Conservation (phyloP, 2,888 invertebrate genomes). For the Oscheius myriophilus region DNA sequence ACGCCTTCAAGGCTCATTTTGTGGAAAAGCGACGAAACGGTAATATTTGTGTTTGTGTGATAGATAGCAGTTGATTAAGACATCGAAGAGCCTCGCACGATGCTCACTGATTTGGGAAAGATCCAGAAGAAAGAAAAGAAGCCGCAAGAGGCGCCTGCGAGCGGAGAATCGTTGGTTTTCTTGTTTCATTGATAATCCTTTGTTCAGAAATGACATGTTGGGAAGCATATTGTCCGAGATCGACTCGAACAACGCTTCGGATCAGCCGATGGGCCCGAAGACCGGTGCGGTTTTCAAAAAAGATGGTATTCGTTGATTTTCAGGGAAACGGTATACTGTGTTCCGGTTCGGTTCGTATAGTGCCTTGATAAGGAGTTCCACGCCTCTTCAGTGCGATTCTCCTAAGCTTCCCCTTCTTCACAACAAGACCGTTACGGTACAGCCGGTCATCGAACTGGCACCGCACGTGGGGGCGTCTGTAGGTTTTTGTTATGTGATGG, state of each 20-base stretch:
- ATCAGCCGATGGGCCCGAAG: neutral
- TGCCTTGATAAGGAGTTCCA: slow-evolving; percentile 21
- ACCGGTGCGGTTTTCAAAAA: too few species aligned
- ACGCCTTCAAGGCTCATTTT: slow-evolving; percentile 5
- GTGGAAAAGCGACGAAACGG: slow-evolving; percentile 6
- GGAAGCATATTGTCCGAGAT: neutral
- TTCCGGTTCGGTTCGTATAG: slow-evolving; percentile 14
- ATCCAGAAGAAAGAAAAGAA: too few species aligned
- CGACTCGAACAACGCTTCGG: too few species aligned
- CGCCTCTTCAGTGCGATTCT: slow-evolving; percentile 4
- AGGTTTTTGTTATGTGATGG: neutral
- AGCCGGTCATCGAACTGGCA: slow-evolving; percentile 12
- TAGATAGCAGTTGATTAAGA: too few species aligned
- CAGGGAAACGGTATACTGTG: slow-evolving; percentile 28
- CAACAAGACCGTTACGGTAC: slow-evolving; percentile 4
- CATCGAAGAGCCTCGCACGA: too few species aligned
- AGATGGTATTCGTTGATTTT: neutral
- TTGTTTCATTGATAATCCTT: neutral
- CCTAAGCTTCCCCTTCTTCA: neutral
- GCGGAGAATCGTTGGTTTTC: too few species aligned
- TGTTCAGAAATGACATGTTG: neutral
- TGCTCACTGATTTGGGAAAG: too few species aligned
- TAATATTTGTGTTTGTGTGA: neutral
- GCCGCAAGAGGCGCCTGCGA: too few species aligned
- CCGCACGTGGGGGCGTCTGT: slow-evolving; percentile 19